Evolutionary conservation across 2,113 vertebrate genomes (phyloP).

Genomic region (Dryoscopus gambensis): DNA sequence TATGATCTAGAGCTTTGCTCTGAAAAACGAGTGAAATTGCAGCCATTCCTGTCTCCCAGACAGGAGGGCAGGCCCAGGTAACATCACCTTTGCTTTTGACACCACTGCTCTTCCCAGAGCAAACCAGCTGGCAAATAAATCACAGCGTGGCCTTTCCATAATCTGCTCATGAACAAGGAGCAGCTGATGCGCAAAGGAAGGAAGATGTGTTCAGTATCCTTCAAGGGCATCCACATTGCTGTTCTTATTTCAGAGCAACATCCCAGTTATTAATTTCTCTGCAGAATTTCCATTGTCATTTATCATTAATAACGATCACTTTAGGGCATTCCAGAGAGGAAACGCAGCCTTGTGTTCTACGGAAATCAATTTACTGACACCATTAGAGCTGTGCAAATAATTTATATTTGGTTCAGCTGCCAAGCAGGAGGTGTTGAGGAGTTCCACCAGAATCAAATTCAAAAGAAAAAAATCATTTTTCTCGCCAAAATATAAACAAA

Average conservation of each 20-base stretch:
- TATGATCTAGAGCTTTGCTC: not conserved
- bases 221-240: not conserved
- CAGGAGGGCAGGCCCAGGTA: not conserved
- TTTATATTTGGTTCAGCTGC: not conserved
- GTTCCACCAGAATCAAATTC: not conserved
- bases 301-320: not conserved
- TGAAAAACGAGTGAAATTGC: not conserved
- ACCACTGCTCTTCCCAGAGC: not conserved
- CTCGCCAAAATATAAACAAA: not conserved
- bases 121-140: not conserved
- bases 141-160: not conserved
- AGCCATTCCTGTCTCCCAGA: not conserved
- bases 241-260: not conserved
- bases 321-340: not conserved
- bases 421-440: not conserved
- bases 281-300: not conserved
- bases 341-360: not conserved
- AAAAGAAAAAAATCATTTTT: not conserved
- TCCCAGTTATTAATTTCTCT: not conserved
- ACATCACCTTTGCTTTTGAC: not conserved
- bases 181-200: not conserved
- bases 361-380: constrained; percentile 15
- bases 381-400: not conserved
- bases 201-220: not conserved
- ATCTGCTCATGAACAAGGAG: not conserved